Conservation (phyloP, 2,888 invertebrate genomes). For the Eledona agricola region DNA sequence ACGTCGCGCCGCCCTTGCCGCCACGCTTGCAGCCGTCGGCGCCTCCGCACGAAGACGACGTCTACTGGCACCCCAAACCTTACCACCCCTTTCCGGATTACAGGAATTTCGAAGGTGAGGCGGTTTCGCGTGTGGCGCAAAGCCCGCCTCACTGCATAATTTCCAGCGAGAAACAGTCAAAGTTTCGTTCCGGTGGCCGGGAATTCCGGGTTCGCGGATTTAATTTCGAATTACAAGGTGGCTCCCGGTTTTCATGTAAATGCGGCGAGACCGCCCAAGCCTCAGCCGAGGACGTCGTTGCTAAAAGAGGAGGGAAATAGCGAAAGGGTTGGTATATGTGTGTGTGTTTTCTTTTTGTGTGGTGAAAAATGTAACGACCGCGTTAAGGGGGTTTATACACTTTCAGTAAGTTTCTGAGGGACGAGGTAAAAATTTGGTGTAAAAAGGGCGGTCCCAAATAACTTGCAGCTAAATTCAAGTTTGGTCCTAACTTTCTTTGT, state of each 20-base stretch:
- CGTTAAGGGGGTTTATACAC: not conserved
- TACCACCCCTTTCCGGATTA: conserved; percentile 29
- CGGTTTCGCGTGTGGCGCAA: not conserved
- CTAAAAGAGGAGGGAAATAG: conserved; percentile 18
- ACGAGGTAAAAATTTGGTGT: too few relatives aligned
- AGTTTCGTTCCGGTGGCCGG: conserved; percentile 30
- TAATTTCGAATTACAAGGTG: conserved; percentile 46
- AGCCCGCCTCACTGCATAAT: conserved; percentile 14
- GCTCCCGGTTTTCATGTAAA: conserved; percentile 43
- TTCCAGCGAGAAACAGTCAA: conserved; percentile 32
- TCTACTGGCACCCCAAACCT: conserved; percentile 44
- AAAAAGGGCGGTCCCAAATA: too few relatives aligned
- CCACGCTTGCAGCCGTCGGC: conserved; percentile 56
- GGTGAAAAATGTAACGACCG: not conserved
- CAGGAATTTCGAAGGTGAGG: conserved; percentile 11
- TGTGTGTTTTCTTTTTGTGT: conserved; percentile 6
- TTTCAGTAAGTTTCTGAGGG: too few relatives aligned
- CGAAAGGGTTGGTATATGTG: conserved; percentile 34
- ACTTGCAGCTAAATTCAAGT: too few relatives aligned
- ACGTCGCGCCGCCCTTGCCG: conserved; percentile 45
- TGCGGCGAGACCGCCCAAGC: conserved; percentile 41
- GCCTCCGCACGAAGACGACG: conserved; percentile 53
- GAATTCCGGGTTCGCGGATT: conserved; percentile 44
- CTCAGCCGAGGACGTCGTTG: conserved; percentile 39
- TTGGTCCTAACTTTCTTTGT: too few relatives aligned